Evolutionary conservation across 2,113 vertebrate genomes (phyloP).

Genomic region (Plotosus lineatus): DNA sequence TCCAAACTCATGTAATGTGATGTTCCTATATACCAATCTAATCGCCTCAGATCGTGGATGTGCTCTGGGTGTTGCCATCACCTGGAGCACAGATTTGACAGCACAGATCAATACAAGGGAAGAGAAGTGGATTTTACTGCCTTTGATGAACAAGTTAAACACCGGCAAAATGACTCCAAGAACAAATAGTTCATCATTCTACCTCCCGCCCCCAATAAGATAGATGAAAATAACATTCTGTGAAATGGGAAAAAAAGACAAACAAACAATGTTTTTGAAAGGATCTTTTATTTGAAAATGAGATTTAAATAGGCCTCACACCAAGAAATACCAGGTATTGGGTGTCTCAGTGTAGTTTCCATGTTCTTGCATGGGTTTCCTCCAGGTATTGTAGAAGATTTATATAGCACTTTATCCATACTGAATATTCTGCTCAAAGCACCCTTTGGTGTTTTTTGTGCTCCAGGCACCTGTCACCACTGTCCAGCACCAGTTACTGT

Average conservation of each 20-base stretch:
- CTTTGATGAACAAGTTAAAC: conserved; percentile 66
- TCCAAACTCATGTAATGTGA: not conserved
- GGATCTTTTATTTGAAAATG: too few species aligned
- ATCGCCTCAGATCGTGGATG: not conserved
- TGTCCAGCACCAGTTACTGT: too few species aligned
- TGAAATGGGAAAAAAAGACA: conserved; percentile 62
- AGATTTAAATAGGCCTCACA: too few species aligned
- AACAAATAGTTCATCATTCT: conserved; percentile 62
- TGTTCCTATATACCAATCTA: conserved; percentile 10
- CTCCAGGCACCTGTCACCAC: too few species aligned
- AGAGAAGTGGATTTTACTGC: conserved; percentile 51
- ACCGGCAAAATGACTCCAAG: conserved; percentile 63
- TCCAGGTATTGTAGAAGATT: too few species aligned
- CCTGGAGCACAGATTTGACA: conserved; percentile 60
- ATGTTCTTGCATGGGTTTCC: too few species aligned
- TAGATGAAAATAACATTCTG: conserved; percentile 61
- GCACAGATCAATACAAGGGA: conserved; percentile 68
- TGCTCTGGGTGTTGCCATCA: conserved; percentile 51
- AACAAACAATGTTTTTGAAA: conserved; percentile 59
- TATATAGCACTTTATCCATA: too few species aligned
- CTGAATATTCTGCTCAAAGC: too few species aligned
- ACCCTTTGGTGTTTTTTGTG: too few species aligned
- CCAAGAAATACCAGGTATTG: too few species aligned
- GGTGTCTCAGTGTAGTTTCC: too few species aligned
- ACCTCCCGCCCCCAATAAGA: conserved; percentile 49